Evolutionary conservation across 2,113 vertebrate species (phyloP).

Genomic region (Oriolus oriolus): DNA sequence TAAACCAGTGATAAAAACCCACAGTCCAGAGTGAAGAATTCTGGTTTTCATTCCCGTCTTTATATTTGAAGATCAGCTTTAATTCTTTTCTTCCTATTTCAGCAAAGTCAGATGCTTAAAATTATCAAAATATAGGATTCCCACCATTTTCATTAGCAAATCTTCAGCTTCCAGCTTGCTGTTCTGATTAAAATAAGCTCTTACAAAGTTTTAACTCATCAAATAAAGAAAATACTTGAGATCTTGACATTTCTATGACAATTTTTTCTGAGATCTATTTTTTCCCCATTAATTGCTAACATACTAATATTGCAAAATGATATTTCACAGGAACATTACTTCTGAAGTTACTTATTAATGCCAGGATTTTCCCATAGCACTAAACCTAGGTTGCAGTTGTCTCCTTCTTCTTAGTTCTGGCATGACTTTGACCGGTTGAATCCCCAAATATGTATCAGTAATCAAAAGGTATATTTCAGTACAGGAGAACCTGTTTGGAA

Average conservation of each 20-base stretch:
- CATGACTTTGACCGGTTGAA: conserved; percentile 68
- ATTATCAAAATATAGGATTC: background rate
- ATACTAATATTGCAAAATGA: conserved; percentile 65
- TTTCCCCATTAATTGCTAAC: conserved; percentile 54
- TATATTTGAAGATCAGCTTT: background rate
- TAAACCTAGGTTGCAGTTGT: conserved; percentile 58
- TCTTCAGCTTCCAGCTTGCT: background rate
- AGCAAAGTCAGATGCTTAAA: background rate
- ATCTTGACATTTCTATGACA: background rate
- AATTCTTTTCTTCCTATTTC: background rate
- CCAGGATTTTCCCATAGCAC: conserved; percentile 67
- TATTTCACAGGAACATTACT: conserved; percentile 67
- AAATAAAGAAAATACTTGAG: conserved; percentile 6
- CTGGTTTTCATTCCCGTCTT: background rate
- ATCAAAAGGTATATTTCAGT: conserved; percentile 81
- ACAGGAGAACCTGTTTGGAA: conserved; percentile 79
- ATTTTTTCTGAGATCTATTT: background rate
- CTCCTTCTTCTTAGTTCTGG: conserved; percentile 66
- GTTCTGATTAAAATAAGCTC: background rate
- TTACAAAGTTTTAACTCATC: background rate
- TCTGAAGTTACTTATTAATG: conserved; percentile 83
- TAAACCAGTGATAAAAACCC: background rate
- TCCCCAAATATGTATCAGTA: conserved; percentile 70
- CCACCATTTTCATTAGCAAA: background rate
- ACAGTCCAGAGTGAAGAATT: background rate